Evolutionary conservation across 2,113 vertebrate genomes (phyloP).

Genomic region (Poeciliopsis retropinna): DNA sequence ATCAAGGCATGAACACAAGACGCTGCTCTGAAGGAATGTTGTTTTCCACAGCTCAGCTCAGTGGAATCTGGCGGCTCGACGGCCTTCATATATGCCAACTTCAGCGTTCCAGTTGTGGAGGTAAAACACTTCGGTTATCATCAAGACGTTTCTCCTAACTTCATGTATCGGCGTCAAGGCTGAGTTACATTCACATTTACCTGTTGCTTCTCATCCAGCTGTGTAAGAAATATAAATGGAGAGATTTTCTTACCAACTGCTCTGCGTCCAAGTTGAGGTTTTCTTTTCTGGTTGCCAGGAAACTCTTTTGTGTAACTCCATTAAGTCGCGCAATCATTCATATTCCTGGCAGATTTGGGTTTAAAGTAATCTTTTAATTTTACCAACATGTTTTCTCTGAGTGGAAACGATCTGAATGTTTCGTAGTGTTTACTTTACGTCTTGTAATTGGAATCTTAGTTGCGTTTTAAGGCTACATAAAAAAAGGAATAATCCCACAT

Average conservation of each 20-base stretch:
- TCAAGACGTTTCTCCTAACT: neutral
- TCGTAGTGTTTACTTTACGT: neutral
- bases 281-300: neutral
- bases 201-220: neutral
- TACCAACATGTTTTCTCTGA: neutral
- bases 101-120: slow-evolving; percentile 90
- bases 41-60: slow-evolving; percentile 84
- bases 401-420: neutral
- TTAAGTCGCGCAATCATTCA: neutral
- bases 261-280: neutral
- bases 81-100: slow-evolving; percentile 91
- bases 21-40: slow-evolving; percentile 58
- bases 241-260: neutral
- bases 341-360: neutral
- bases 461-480: too few species aligned
- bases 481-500: neutral
- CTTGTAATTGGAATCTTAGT: neutral
- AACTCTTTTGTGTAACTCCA: neutral
- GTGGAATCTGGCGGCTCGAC: slow-evolving; percentile 92
- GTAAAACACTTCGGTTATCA: slow-evolving; percentile 71
- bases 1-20: slow-evolving; percentile 34
- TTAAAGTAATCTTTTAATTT: neutral
- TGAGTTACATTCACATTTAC: neutral
- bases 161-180: neutral
- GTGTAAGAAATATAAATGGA: neutral